These are phyloP conservation scores for Formica selysi DNA, from an alignment of 1,140 invertebrate genomes.

Conservation along the genomic window DNA sequence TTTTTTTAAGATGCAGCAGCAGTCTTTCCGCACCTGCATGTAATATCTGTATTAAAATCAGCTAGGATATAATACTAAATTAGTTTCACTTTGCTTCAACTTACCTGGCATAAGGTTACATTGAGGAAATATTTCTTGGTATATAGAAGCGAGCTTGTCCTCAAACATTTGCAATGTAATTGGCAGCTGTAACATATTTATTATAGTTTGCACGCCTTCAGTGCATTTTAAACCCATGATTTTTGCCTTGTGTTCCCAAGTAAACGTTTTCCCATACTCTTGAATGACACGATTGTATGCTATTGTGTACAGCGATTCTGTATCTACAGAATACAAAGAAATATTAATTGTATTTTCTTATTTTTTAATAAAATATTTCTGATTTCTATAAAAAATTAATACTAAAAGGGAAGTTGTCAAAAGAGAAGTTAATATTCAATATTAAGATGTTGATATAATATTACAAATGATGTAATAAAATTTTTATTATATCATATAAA, in stretches of 20 bases:
- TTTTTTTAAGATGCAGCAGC: conserved; percentile 92
- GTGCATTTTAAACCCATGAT: conserved; percentile 91
- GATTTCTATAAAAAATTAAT: background rate
- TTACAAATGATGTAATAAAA: background rate
- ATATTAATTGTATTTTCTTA: background rate
- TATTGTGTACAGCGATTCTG: conserved; percentile 92
- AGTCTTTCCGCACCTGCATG: conserved; percentile 92
- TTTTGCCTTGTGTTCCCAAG: conserved; percentile 91
- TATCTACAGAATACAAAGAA: conserved; percentile 87
- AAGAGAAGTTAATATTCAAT: background rate
- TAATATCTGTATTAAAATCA: conserved; percentile 89
- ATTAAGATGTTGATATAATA: background rate
- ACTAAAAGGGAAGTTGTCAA: background rate
- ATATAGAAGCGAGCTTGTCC: conserved; percentile 82
- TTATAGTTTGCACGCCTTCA: conserved; percentile 89
- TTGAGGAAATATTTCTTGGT: conserved; percentile 88
- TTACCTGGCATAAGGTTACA: conserved; percentile 90
- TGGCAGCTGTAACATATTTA: conserved; percentile 90
- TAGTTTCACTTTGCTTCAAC: background rate
- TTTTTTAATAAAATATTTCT: background rate
- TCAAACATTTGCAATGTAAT: conserved; percentile 90
- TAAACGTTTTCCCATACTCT: conserved; percentile 91
- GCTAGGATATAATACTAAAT: background rate
- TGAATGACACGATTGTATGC: conserved; percentile 90
- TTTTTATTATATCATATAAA: background rate